A percentile compares a stretch with the other conserved stretches of the same genome.
Conservation (phyloP, 2,888 invertebrate genomes). For the Coleophora flavipennella region DNA sequence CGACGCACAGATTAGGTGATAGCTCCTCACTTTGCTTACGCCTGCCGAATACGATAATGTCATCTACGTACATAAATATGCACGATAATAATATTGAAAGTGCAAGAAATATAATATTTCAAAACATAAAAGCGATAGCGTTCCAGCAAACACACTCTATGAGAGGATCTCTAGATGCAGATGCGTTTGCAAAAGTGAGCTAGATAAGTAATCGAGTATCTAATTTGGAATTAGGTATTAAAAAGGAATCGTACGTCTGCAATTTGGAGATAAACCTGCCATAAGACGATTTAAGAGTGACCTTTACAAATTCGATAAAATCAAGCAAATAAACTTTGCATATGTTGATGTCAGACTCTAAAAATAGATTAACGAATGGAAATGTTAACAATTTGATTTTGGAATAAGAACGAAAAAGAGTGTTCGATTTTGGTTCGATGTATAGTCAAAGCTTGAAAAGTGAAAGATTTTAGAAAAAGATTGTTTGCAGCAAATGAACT, state of each 20-base stretch:
- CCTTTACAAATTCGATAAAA: slow-evolving; percentile 28
- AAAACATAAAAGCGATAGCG: neutral
- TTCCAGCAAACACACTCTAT: no score
- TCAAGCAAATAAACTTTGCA: slow-evolving; percentile 37
- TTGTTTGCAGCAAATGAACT: slow-evolving; percentile 7
- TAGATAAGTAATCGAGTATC: no score
- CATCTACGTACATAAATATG: neutral
- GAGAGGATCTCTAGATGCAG: no score
- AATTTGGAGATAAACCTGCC: neutral
- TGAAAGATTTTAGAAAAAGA: neutral
- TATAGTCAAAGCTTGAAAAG: neutral
- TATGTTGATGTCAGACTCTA: slow-evolving; percentile 54
- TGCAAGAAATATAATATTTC: neutral
- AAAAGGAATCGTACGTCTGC: no score
- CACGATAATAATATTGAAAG: neutral
- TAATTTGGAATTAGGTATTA: no score
- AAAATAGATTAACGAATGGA: slow-evolving; percentile 49
- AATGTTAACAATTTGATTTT: slow-evolving; percentile 47
- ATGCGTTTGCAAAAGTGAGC: no score
- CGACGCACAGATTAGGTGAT: slow-evolving; percentile 52
- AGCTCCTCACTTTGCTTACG: slow-evolving; percentile 32
- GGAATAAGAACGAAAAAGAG: slow-evolving; percentile 37
- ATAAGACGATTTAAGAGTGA: slow-evolving; percentile 8
- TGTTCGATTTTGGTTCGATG: slow-evolving; percentile 15
- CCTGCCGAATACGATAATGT: slow-evolving; percentile 10